Evolutionary conservation across 2,888 invertebrate genomes (phyloP).

Genomic region (Eueremaeus valkanovi): DNA sequence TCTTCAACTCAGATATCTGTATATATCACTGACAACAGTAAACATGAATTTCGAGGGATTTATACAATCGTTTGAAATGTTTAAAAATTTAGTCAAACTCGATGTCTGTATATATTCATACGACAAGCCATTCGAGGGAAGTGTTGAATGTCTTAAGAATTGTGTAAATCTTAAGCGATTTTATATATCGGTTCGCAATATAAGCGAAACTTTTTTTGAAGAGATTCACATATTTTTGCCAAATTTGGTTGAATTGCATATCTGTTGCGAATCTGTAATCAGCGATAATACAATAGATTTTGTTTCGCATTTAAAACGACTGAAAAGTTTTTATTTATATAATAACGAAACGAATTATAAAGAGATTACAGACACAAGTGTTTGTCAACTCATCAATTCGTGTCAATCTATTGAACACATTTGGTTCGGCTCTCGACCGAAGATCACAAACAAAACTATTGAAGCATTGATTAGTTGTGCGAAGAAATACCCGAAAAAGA

Average conservation of each 20-base stretch:
- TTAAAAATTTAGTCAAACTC: not conserved
- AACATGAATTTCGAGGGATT: not conserved
- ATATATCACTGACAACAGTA: not conserved
- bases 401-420: not conserved
- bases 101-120: not conserved
- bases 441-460: not conserved
- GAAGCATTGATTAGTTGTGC: not conserved
- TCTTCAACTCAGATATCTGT: not conserved
- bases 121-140: not conserved
- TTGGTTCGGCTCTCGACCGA: not conserved
- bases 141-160: not conserved
- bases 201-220: not conserved
- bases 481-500: not conserved
- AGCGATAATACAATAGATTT: not conserved
- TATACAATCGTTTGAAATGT: not conserved
- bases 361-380: not conserved
- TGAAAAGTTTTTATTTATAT: not conserved
- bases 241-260: not conserved
- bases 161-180: not conserved
- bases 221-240: not conserved
- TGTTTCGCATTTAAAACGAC: not conserved
- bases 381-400: not conserved
- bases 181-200: not conserved
- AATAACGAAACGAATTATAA: not conserved
- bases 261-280: not conserved